Evolutionary conservation across 37 sponge, comb jelly and placozoan genomes (phyloP).

Genomic region (Mnemiopsis leidyi): DNA sequence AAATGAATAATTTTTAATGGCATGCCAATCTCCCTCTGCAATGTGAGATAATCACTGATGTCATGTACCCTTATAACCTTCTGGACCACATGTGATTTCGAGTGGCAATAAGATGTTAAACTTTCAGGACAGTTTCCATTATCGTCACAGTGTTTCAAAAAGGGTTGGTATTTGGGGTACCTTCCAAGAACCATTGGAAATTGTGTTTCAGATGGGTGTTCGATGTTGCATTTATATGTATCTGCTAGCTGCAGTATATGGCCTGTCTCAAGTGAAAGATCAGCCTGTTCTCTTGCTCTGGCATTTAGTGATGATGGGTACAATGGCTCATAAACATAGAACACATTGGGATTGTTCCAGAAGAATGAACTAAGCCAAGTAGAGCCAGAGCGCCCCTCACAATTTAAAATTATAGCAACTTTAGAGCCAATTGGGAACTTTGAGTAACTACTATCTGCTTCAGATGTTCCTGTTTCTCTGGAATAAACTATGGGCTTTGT

Average conservation of each 20-base stretch:
- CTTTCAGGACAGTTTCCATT: neutral
- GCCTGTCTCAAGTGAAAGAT: neutral
- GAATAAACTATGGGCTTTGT: neutral
- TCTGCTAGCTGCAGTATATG: neutral
- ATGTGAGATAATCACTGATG: neutral
- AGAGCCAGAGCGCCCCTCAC: slow-evolving; percentile 42
- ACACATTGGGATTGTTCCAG: slow-evolving; percentile 23
- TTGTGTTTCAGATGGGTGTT: neutral
- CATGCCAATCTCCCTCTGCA: neutral
- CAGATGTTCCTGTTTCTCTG: neutral
- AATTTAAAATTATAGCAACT: neutral
- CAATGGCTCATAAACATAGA: slow-evolving; percentile 31
- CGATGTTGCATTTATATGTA: neutral
- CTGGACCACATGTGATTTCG: neutral
- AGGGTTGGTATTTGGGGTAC: slow-evolving; percentile 17
- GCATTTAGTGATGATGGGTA: neutral
- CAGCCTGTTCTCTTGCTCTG: neutral
- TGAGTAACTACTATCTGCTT: neutral
- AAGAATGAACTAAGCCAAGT: slow-evolving; percentile 48
- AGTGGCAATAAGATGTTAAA: neutral
- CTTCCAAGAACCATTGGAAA: slow-evolving; percentile 48
- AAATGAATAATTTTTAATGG: slow-evolving; percentile 7
- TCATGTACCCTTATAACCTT: slow-evolving; percentile 15
- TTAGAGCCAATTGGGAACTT: neutral
- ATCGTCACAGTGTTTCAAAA: slow-evolving; percentile 10